phyloP scores from a whole-genome alignment of 2,888 invertebrate species.

The Polyommatus icarus region DNA sequence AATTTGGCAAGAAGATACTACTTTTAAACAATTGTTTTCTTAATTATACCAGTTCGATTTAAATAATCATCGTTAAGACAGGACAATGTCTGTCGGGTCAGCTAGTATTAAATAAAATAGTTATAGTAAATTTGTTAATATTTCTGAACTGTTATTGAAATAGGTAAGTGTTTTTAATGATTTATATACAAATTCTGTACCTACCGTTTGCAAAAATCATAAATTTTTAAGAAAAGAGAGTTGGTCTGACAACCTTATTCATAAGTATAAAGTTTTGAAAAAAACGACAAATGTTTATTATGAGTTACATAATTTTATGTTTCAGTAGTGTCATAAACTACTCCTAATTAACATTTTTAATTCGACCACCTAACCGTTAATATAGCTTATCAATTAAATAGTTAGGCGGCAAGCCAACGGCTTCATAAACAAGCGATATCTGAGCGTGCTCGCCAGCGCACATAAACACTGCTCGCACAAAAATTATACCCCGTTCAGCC shows the following conservation, averaged over 20 bases:
- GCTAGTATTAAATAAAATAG: too few species aligned
- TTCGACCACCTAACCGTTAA: slow-evolving; percentile 7
- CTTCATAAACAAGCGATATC: slow-evolving; percentile 41
- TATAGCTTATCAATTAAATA: slow-evolving; percentile 37
- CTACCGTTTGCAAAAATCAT: too few species aligned
- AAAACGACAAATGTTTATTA: background rate
- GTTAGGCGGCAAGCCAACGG: slow-evolving; percentile 37
- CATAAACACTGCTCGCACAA: slow-evolving; percentile 28
- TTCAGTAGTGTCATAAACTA: background rate
- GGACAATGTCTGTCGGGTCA: too few species aligned
- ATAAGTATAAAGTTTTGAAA: background rate
- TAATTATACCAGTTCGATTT: too few species aligned
- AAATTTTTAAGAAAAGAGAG: too few species aligned
- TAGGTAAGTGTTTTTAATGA: too few species aligned
- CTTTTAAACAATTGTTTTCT: too few species aligned
- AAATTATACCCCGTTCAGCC: slow-evolving; percentile 25
- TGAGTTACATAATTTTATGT: background rate
- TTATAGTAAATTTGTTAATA: too few species aligned
- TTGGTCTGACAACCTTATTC: background rate
- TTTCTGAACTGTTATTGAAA: too few species aligned
- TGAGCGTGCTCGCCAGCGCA: slow-evolving; percentile 32
- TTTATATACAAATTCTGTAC: too few species aligned
- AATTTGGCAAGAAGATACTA: too few species aligned
- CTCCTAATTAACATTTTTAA: background rate
- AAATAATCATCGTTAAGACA: too few species aligned